Evolutionary conservation across 2,888 invertebrate species (phyloP).

Genomic region (Thymelicus sylvestris): DNA sequence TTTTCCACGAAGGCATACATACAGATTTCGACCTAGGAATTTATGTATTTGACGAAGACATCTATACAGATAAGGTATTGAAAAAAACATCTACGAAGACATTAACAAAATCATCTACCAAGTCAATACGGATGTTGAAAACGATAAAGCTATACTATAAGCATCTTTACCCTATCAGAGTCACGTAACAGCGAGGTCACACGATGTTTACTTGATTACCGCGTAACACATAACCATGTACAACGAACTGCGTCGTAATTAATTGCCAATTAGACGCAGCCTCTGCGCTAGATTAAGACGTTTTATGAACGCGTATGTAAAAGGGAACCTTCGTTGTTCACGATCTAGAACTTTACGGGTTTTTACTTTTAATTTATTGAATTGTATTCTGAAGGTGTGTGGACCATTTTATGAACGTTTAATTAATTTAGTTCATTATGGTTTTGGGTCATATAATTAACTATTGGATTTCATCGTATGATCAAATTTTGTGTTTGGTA

Average conservation of each 20-base stretch:
- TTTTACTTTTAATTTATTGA: background rate
- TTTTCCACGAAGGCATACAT: too few relatives aligned
- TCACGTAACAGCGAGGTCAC: constrained; percentile 20
- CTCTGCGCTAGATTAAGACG: constrained; percentile 41
- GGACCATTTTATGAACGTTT: too few relatives aligned
- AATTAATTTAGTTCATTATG: too few relatives aligned
- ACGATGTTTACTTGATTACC: constrained; percentile 17
- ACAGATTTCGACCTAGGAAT: too few relatives aligned
- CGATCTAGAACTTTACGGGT: background rate
- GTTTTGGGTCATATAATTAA: too few relatives aligned
- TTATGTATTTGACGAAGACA: too few relatives aligned
- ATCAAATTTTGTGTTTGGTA: too few relatives aligned
- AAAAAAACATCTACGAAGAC: too few relatives aligned
- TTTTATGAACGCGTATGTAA: constrained; percentile 27
- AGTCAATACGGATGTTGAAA: background rate
- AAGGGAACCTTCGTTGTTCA: constrained; percentile 8
- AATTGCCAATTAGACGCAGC: constrained; percentile 50
- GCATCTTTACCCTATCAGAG: background rate
- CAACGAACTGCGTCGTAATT: constrained; percentile 45
- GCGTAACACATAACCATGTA: constrained; percentile 14
- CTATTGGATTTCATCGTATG: too few relatives aligned
- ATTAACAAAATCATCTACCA: background rate
- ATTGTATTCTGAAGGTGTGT: too few relatives aligned
- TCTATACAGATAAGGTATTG: too few relatives aligned
- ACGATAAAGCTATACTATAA: background rate